Evolutionary conservation across 2,113 vertebrate genomes (phyloP).

Genomic region (Myocastor coypus): DNA sequence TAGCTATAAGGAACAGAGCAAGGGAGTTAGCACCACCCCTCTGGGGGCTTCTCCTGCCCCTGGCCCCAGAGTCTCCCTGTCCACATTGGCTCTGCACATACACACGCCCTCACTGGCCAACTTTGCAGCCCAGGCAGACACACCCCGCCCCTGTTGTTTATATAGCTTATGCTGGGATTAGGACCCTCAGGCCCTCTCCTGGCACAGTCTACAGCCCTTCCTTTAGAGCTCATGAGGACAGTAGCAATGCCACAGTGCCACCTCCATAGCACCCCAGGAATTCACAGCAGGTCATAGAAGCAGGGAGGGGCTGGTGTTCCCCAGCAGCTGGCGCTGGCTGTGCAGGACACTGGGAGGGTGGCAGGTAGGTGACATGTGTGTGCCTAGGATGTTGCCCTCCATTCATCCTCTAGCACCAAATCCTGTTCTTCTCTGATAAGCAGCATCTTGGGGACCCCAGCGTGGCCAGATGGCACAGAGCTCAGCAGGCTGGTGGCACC

Average conservation of each 20-base stretch:
- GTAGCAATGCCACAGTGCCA: not conserved
- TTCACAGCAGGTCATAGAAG: not conserved
- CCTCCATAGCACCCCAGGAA: accelerated
- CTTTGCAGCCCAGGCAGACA: not conserved
- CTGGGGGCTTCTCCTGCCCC: not conserved
- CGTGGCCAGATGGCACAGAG: not conserved
- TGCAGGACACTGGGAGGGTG: accelerated
- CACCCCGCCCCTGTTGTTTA: not conserved
- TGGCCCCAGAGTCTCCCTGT: not conserved
- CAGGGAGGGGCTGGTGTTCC: not conserved
- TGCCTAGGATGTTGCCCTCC: not conserved
- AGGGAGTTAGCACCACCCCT: accelerated
- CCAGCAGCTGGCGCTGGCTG: accelerated
- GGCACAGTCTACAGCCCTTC: too few species aligned
- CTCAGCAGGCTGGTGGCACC: not conserved
- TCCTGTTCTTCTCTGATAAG: not conserved
- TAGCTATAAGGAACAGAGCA: not conserved
- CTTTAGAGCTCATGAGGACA: not conserved
- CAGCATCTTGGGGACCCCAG: not conserved
- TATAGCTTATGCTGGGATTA: accelerated
- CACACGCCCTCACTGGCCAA: not conserved
- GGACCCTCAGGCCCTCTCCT: not conserved
- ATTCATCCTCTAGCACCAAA: not conserved
- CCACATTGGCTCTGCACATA: not conserved
- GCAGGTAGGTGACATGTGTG: too few species aligned